Conservation (phyloP, 2,113 vertebrate species). For the Semnornis frantzii region DNA sequence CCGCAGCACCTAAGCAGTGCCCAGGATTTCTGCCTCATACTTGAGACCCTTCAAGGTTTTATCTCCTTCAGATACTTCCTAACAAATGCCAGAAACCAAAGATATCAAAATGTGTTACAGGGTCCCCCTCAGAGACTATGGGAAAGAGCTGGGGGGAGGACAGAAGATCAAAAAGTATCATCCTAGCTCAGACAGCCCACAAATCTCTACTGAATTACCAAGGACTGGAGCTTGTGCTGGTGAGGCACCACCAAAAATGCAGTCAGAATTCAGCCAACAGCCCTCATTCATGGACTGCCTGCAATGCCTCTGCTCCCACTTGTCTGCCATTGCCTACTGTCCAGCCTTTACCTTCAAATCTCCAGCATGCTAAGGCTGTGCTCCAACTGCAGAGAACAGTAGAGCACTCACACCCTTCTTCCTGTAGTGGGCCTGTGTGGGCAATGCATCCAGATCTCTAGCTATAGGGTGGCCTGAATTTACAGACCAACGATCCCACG, state of each 20-base stretch:
- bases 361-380: not conserved
- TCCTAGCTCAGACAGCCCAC: not conserved
- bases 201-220: not conserved
- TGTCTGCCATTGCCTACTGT: not conserved
- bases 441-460: not conserved
- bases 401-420: not conserved
- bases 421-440: not conserved
- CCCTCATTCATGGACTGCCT: not conserved
- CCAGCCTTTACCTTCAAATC: not conserved
- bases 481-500: not conserved
- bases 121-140: accelerated
- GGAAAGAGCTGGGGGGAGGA: not conserved
- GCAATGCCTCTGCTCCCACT: not conserved
- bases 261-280: not conserved
- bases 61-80: not conserved
- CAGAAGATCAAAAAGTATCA: not conserved
- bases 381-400: not conserved
- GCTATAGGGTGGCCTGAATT: not conserved
- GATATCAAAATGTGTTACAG: accelerated
- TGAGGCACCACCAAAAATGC: not conserved
- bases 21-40: not conserved
- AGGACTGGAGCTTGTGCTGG: not conserved
- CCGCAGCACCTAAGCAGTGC: not conserved
- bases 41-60: not conserved
- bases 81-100: not conserved